These are phyloP conservation scores for Sialis lutaria DNA, from an alignment of 2,888 invertebrate species.

Conservation along the genomic window DNA sequence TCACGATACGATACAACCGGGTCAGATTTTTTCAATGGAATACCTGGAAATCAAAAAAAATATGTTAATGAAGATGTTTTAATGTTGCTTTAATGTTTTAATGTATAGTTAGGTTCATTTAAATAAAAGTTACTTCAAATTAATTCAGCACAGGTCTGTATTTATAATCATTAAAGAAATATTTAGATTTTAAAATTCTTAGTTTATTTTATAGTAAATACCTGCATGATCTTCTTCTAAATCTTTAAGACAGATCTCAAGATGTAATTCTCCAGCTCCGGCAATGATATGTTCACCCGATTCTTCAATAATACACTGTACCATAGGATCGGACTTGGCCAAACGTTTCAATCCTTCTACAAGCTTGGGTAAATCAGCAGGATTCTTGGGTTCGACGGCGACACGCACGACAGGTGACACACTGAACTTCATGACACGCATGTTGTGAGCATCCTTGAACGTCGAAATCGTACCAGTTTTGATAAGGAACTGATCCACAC, in stretches of 20 bases:
- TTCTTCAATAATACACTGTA: slow-evolving; percentile 98
- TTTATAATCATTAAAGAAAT: too few species aligned
- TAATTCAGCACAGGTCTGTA: too few species aligned
- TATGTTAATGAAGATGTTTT: too few species aligned
- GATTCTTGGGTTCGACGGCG: slow-evolving; percentile 98
- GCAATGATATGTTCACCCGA: slow-evolving; percentile 99
- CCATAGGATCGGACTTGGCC: slow-evolving; percentile 99
- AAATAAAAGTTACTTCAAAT: too few species aligned
- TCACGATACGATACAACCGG: slow-evolving; percentile 98
- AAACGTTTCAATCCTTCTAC: slow-evolving; percentile 95
- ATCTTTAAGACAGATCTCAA: slow-evolving; percentile 99
- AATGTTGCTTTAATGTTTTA: too few species aligned
- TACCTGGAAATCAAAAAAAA: slow-evolving; percentile 21
- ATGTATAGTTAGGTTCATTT: too few species aligned
- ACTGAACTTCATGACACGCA: slow-evolving; percentile 99
- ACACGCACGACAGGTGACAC: slow-evolving; percentile 99
- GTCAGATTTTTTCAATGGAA: slow-evolving; percentile 97
- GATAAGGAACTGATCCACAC: slow-evolving; percentile 98
- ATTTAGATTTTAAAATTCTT: too few species aligned
- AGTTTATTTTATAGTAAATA: too few species aligned
- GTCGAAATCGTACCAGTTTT: slow-evolving; percentile 99
- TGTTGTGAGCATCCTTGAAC: slow-evolving; percentile 98
- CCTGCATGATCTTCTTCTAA: slow-evolving; percentile 99
- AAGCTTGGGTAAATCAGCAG: slow-evolving; percentile 96
- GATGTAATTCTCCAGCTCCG: slow-evolving; percentile 97